Conservation (phyloP, 2,888 invertebrate species). For the Villa cingulata region DNA sequence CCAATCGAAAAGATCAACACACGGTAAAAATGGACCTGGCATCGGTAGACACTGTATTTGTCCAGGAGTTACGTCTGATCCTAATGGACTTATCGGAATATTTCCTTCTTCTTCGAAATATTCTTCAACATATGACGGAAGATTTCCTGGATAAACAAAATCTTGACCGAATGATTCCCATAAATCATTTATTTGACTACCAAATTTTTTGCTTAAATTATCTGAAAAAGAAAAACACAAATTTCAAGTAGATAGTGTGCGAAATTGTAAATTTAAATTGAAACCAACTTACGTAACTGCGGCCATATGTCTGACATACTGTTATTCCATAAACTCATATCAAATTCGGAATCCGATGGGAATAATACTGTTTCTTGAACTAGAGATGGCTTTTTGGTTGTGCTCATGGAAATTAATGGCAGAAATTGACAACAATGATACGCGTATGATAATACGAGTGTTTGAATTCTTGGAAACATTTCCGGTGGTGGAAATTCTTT, state of each 20-base stretch:
- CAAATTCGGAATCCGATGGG: constrained; percentile 55
- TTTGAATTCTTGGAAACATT: constrained; percentile 71
- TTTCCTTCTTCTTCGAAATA: constrained; percentile 50
- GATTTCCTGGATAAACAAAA: constrained; percentile 53
- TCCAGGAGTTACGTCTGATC: constrained; percentile 27
- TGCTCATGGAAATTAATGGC: constrained; percentile 45
- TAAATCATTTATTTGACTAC: constrained; percentile 52
- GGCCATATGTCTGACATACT: constrained; percentile 72
- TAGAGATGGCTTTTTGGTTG: constrained; percentile 38
- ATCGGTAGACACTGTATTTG: constrained; percentile 61
- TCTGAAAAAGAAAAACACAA: constrained; percentile 37
- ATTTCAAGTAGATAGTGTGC: too few species aligned
- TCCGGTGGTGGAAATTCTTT: constrained; percentile 78
- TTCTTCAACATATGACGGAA: constrained; percentile 57
- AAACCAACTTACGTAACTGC: constrained; percentile 52
- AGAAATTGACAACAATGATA: constrained; percentile 92
- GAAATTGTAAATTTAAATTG: too few species aligned
- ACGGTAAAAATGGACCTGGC: constrained; percentile 88
- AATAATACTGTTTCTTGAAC: constrained; percentile 51
- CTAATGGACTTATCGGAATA: constrained; percentile 18
- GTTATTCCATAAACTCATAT: constrained; percentile 65
- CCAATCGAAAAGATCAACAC: constrained; percentile 93
- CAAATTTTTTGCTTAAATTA: constrained; percentile 59
- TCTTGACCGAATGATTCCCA: constrained; percentile 57
- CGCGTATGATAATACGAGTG: constrained; percentile 78